Conservation (phyloP, 1,140 invertebrate species). For the Temnothorax curvispinosus region DNA sequence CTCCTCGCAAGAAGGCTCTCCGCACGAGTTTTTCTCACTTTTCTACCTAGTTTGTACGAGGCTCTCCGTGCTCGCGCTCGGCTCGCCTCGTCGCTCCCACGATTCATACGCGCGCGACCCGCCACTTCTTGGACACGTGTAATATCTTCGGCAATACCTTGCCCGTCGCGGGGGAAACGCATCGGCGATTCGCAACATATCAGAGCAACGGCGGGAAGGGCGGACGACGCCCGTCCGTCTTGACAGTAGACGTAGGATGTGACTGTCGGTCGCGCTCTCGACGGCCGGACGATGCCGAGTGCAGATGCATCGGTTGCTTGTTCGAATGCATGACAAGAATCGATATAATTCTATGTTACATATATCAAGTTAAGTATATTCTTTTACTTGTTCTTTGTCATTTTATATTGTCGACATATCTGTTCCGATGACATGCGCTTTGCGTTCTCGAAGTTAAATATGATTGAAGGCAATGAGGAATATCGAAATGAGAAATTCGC, state of each 20-base stretch:
- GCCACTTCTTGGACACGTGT: slow-evolving; percentile 14
- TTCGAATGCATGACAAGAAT: neutral
- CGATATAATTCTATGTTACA: neutral
- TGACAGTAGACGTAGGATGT: slow-evolving; percentile 65
- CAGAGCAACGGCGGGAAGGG: slow-evolving; percentile 70
- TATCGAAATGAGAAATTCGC: neutral
- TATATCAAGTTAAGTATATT: neutral
- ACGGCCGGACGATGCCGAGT: slow-evolving; percentile 63
- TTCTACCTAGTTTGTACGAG: slow-evolving; percentile 74
- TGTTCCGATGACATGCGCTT: slow-evolving; percentile 9
- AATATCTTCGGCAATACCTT: slow-evolving; percentile 59
- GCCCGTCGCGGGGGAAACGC: slow-evolving; percentile 44
- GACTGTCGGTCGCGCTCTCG: slow-evolving; percentile 58
- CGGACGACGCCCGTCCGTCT: slow-evolving; percentile 57
- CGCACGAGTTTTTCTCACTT: slow-evolving; percentile 74
- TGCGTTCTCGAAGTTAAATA: slow-evolving; percentile 15
- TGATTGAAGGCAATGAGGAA: neutral
- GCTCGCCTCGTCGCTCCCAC: slow-evolving; percentile 4
- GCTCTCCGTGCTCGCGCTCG: slow-evolving; percentile 41
- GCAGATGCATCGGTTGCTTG: slow-evolving; percentile 5
- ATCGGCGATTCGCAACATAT: slow-evolving; percentile 76
- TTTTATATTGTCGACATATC: neutral
- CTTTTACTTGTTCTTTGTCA: neutral
- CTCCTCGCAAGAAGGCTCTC: slow-evolving; percentile 20
- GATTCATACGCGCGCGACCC: neutral